Evolutionary conservation across 1,140 invertebrate species (phyloP).

Genomic region (Ectropis grisescens): DNA sequence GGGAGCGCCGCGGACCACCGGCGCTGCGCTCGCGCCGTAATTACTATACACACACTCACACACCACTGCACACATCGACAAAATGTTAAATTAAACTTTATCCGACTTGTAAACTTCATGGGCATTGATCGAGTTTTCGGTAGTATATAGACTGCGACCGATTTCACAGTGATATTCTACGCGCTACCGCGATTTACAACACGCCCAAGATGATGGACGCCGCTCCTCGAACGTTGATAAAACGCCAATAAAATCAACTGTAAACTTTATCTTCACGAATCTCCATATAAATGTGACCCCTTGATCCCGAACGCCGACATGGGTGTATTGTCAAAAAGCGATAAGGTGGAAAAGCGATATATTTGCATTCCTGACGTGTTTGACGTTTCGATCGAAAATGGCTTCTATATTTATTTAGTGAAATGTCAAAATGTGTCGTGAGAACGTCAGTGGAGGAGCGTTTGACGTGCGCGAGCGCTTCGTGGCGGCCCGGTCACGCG

Average conservation of each 20-base stretch:
- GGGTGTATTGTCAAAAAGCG: slow-evolving; percentile 14
- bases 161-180: slow-evolving; percentile 29
- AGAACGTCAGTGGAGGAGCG: slow-evolving; percentile 39
- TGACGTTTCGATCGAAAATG: slow-evolving; percentile 42
- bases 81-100: slow-evolving; percentile 59
- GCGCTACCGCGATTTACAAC: slow-evolving; percentile 31
- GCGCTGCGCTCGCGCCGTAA: slow-evolving; percentile 56
- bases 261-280: slow-evolving; percentile 16
- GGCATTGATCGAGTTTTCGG: slow-evolving; percentile 51
- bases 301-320: slow-evolving; percentile 13
- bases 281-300: slow-evolving; percentile 14
- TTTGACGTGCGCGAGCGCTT: slow-evolving; percentile 32
- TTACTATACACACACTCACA: slow-evolving; percentile 49
- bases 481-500: slow-evolving; percentile 51
- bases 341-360: slow-evolving; percentile 19
- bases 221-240: slow-evolving; percentile 13
- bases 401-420: slow-evolving; percentile 61
- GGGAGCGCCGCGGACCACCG: slow-evolving; percentile 12
- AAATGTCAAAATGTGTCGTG: slow-evolving; percentile 65
- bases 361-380: slow-evolving; percentile 33
- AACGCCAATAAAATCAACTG: slow-evolving; percentile 13
- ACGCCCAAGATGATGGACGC: slow-evolving; percentile 9
- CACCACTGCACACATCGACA: slow-evolving; percentile 29
- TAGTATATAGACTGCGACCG: slow-evolving; percentile 18
- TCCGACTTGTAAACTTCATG: slow-evolving; percentile 62